Base-by-base conservation (phyloP, 2,888 invertebrate species). In the Adela reaumurella region DNA sequence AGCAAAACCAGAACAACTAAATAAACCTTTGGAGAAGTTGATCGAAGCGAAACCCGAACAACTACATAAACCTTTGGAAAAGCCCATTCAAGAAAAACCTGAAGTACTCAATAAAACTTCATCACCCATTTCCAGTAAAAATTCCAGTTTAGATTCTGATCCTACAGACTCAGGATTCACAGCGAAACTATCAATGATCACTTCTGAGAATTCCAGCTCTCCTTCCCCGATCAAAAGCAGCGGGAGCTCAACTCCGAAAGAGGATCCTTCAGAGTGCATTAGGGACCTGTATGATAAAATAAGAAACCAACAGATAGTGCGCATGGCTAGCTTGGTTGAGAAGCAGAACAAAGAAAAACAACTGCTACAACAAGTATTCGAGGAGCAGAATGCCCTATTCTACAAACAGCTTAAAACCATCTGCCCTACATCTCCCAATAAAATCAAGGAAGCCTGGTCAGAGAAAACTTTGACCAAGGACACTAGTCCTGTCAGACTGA, bases 281-380 rank as follows among this genome's bases (percentile, higher is more conserved):
- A 59, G 63, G 56, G 81, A 70, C 62, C 62, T 78, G 1, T 78
- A 77, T 50, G 76, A 78, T 19, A 77, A 71, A 58, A 70, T 87
- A 52, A 84, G 87, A 57, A 81, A 81, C 29, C 83, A 87, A 53
- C 88, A 90, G 59, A 77, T 84, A 6, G 67, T 76, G 41, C 83
- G 87, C 61, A 84, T 88, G 80, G 68, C 79, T 1, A 81, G 76
- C 48, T 62, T 89, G 47, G 72, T 88, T 2, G 80, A 82, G 29
- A 82, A 84, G 49, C 88, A 89, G 59, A 82, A 84, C 51, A 74
- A 71, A 46, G 88, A 88, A 59, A 87, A 88, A 57, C 64, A 78
- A 45, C 64, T 81, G 19, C 67, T 89, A 54, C 84, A 86, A 56
- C 76, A 84, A 57, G 78, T 83, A 43, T 88, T 88, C 56, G 85